Percentiles rank a stretch among this genome's conserved stretches.
phyloP scores from a whole-genome alignment of 2,113 vertebrate species.

The Hirundichthys speculiger region DNA sequence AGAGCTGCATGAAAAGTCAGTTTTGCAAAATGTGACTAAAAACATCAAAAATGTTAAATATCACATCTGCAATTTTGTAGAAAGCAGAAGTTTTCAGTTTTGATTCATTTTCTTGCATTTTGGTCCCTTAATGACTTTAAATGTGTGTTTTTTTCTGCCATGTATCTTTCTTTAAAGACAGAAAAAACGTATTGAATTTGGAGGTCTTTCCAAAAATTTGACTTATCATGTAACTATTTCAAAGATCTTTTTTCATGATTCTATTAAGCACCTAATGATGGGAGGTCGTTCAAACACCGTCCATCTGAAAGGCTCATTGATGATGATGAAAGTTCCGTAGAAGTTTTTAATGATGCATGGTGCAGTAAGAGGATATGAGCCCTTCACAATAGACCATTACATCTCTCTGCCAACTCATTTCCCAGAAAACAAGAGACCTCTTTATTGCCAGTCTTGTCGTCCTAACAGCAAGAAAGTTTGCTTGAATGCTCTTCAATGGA shows the following conservation, averaged over 20 bases:
- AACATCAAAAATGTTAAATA: too few relatives aligned
- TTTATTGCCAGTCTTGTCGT: conserved; percentile 12
- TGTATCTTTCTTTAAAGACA: too few relatives aligned
- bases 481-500: conserved; percentile 32
- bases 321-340: conserved; percentile 18
- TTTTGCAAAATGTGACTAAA: too few relatives aligned
- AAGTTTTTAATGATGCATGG: conserved; percentile 52
- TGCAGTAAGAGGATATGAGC: conserved; percentile 48
- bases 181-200: too few relatives aligned
- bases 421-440: conserved; percentile 15
- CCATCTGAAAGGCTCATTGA: conserved; percentile 2
- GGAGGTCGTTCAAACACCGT: neutral
- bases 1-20: neutral
- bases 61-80: too few relatives aligned
- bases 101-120: too few relatives aligned
- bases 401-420: conserved; percentile 43
- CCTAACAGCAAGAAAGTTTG: conserved; percentile 21
- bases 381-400: conserved; percentile 45
- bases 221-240: too few relatives aligned
- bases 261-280: neutral
- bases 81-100: too few relatives aligned
- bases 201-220: too few relatives aligned
- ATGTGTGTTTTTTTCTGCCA: too few relatives aligned
- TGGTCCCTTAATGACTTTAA: too few relatives aligned
- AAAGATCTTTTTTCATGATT: too few relatives aligned